Conservation (phyloP, 2,113 vertebrate genomes). For the Psilopogon haemacephalus region DNA sequence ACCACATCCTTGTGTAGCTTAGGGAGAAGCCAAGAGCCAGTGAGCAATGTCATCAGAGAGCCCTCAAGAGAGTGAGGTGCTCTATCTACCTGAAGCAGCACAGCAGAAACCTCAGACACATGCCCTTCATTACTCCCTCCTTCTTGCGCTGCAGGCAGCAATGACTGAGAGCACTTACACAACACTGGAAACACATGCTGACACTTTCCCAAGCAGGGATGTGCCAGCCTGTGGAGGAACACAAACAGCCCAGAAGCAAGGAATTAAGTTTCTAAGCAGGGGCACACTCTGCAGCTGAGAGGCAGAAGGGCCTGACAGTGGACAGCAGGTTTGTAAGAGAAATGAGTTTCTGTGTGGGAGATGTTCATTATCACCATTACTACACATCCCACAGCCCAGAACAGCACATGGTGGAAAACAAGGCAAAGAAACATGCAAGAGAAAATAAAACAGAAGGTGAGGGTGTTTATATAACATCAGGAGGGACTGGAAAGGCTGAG, state of each 20-base stretch:
- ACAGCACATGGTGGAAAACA: background rate
- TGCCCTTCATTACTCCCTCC: background rate
- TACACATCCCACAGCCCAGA: background rate
- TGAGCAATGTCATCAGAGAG: background rate
- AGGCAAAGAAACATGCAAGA: background rate
- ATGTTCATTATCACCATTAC: background rate
- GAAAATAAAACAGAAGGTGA: background rate
- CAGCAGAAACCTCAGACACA: background rate
- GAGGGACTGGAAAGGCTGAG: background rate
- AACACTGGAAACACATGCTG: background rate
- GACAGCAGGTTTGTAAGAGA: fast-evolving
- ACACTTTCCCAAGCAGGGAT: background rate
- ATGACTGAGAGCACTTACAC: background rate
- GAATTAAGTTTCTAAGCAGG: background rate
- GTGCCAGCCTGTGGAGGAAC: background rate
- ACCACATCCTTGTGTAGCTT: background rate
- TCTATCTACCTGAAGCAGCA: background rate
- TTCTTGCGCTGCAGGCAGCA: background rate
- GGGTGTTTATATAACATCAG: background rate
- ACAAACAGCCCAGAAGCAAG: background rate
- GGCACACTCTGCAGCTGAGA: background rate
- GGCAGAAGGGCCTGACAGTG: background rate
- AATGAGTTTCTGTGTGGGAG: background rate
- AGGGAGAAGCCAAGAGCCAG: background rate
- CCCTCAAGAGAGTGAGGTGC: background rate